These are phyloP conservation scores for Podarcis lilfordi DNA, from an alignment of 2,797 vertebrate species.

Conservation along the genomic window DNA sequence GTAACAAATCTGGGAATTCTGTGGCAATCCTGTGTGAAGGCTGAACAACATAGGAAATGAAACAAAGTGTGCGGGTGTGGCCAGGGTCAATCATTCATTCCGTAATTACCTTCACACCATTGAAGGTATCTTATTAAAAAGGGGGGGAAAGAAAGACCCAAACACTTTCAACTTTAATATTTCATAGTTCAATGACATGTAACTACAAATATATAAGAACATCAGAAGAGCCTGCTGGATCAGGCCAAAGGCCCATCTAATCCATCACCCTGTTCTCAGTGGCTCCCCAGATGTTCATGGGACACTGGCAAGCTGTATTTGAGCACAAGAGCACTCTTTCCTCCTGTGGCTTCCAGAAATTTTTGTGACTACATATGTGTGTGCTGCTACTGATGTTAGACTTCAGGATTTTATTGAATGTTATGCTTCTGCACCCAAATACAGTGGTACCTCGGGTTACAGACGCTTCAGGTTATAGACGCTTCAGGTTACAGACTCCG, in stretches of 20 bases:
- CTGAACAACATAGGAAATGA: neutral
- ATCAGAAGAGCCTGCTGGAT: too few relatives aligned
- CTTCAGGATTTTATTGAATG: neutral
- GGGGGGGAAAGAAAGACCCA: neutral
- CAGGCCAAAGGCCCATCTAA: too few relatives aligned
- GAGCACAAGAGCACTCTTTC: too few relatives aligned
- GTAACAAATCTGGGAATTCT: neutral
- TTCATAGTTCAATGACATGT: neutral
- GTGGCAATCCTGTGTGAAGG: neutral
- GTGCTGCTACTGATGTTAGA: neutral
- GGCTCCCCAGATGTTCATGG: too few relatives aligned
- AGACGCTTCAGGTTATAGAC: too few relatives aligned
- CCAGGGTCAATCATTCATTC: neutral
- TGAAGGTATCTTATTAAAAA: neutral
- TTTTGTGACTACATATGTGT: neutral
- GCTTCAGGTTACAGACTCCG: too few relatives aligned
- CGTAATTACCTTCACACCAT: neutral
- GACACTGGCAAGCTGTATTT: too few relatives aligned
- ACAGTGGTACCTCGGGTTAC: too few relatives aligned
- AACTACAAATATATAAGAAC: neutral
- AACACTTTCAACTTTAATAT: neutral
- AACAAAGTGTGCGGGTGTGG: neutral
- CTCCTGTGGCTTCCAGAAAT: neutral
- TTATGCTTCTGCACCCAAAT: neutral
- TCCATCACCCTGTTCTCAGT: too few relatives aligned